Conservation (phyloP, 2,888 invertebrate species). For the Parascotia fuliginaria region DNA sequence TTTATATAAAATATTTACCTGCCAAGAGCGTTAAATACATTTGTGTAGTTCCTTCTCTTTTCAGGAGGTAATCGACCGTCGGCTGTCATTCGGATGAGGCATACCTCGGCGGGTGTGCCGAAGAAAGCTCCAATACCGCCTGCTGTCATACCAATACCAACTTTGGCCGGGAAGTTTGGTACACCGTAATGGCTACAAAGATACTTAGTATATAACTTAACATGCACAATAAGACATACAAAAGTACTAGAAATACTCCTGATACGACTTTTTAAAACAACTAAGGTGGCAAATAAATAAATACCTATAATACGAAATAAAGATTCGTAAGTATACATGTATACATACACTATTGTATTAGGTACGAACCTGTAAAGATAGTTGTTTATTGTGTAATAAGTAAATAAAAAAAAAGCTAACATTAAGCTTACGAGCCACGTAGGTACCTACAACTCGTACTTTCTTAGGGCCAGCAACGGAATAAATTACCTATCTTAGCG, state of each 20-base stretch:
- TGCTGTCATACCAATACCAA: slow-evolving; percentile 89
- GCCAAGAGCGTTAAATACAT: slow-evolving; percentile 95
- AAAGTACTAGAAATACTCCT: not conserved
- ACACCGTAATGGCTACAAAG: not conserved
- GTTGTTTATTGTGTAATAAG: too few species aligned
- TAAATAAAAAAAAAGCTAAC: too few species aligned
- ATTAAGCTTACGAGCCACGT: too few species aligned
- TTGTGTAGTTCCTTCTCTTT: slow-evolving; percentile 96
- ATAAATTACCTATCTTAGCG: too few species aligned
- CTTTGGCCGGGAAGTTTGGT: not conserved
- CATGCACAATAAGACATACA: slow-evolving; percentile 1
- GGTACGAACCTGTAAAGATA: too few species aligned
- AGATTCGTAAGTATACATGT: too few species aligned
- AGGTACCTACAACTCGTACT: too few species aligned
- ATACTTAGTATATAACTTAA: not conserved
- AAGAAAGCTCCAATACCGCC: slow-evolving; percentile 96
- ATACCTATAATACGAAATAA: too few species aligned
- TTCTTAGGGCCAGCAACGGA: too few species aligned
- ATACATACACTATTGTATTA: too few species aligned
- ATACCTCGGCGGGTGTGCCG: slow-evolving; percentile 98
- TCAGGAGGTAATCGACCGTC: slow-evolving; percentile 96
- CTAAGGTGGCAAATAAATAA: too few species aligned
- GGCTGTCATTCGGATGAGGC: slow-evolving; percentile 99
- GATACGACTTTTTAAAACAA: too few species aligned
- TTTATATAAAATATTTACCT: slow-evolving; percentile 86